Evolutionary conservation across 2,113 vertebrate species (phyloP), one percentile per base, ranked within the genome.

Genomic region (Vulpes lagopus): DNA sequence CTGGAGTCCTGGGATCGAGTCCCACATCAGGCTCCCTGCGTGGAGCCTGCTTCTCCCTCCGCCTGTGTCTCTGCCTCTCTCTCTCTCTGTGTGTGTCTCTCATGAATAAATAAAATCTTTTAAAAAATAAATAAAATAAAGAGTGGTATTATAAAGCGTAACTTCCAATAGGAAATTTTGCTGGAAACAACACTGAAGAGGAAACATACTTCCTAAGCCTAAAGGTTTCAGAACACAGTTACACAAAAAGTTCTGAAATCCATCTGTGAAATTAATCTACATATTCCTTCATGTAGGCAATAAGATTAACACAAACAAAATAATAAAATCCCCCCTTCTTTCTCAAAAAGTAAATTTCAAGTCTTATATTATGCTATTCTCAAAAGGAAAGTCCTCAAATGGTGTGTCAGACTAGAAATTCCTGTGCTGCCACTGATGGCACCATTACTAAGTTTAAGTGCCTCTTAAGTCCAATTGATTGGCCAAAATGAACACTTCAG

Each of bases 211-310:
- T 95, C 64, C 23, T 92, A 22, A 86, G 62, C 16, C 59, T 85
- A 81, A 85, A 86, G 65, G 6, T 83, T 96, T 95, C 57, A 94
- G 83, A 91, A 95, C 59, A 89, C 3, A 0, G 43, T 85, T 82
- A 62, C 9, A 93, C 16, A 89, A 85, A 92, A 86, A 91, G 16
- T 53, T 82, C 20, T 49, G 38, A 4, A 81, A 86, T 82, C 67
- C 27, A 78, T 27, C 57, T 92, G 22, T 91, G 60, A 78, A 38
- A 71, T 79, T 94, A 96, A 95, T 67, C 69, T 62, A 62, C 8
- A 62, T 10, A 87, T 59, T 49, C 20, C 55, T 96, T 79, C 27
- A 82, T 51, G 71, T 14, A 3, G 67, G 55, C 30, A 83, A 57
- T 79, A 81, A 89, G 35, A 95, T 73, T 53, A 49, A 59, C 10